A percentile compares a stretch with the other conserved stretches of the same genome.
These are phyloP conservation scores for Dipodomys merriami DNA, from an alignment of 2,113 vertebrate species.

Conservation along the genomic window DNA sequence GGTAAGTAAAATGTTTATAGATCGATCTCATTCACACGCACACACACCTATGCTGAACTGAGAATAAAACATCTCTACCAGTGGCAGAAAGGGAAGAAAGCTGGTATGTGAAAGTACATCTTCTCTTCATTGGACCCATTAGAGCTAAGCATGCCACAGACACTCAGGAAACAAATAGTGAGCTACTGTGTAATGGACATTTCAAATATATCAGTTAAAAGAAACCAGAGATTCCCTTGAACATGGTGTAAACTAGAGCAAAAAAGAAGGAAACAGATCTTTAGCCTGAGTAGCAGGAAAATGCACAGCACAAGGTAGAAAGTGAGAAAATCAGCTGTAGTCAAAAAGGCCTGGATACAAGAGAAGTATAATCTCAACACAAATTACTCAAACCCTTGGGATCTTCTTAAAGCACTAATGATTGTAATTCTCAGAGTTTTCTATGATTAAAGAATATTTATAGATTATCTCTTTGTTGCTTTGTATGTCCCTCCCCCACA, in stretches of 20 bases:
- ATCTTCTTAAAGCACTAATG: conserved; percentile 20
- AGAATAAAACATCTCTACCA: not conserved
- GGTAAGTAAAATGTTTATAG: conserved; percentile 19
- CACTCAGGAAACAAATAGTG: conserved; percentile 15
- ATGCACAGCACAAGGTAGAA: not conserved
- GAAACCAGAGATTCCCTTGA: conserved; percentile 25
- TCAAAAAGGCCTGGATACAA: not conserved
- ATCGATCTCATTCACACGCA: not conserved
- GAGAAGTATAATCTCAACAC: not conserved
- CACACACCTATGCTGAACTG: not conserved
- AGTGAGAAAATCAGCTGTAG: not conserved
- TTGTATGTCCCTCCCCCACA: too few relatives aligned
- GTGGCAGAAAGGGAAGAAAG: not conserved
- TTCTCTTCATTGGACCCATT: not conserved
- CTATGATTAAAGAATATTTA: not conserved
- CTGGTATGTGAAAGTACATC: not conserved
- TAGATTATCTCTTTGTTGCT: too few relatives aligned
- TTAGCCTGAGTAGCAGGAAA: not conserved
- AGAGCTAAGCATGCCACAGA: not conserved
- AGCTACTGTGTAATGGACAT: not conserved
- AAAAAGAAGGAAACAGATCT: not conserved
- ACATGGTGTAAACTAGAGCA: not conserved
- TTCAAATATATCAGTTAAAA: conserved; percentile 15
- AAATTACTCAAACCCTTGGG: not conserved
- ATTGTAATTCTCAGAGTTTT: conserved; percentile 11